Evolutionary conservation across 1,140 invertebrate species (phyloP), one percentile per base, ranked within the genome.

Genomic region (Trissolcus basalis): DNA sequence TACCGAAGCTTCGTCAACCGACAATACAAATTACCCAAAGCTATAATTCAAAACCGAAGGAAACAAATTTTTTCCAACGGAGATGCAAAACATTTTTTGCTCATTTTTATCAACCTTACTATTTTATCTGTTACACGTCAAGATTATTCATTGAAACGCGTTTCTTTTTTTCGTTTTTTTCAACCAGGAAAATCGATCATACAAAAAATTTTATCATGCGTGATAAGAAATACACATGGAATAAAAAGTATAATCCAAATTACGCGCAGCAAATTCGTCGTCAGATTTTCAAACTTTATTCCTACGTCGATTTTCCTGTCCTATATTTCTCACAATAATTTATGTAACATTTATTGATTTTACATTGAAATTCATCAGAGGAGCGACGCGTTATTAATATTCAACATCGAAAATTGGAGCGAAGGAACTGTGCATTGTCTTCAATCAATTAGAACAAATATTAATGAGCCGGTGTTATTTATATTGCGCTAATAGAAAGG

Each of bases 331-430:
- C 39, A 9, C n/a, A 64, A 64, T 48, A 45, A 64, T 36, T 64
- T 36, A 54, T 54, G 50, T 47, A 64, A 54, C 41, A 33, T 15
- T 19, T 64, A 54, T 64, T 36, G 50, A 54, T 64, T 64, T 64
- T 47, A n/a, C n/a, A 27, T 64, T n/a, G 54, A 64, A 53, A 54
- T 54, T 64, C 43, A 54, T 54, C 33, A 1, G 11, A 53, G 41
- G 5, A 19, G 19, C 27, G 59, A 63, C 43, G 49, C 9, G 44
- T 44, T 63, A 45, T 53, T 53, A 51, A 51, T 45, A 51, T 61
- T 50, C 36, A 27, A 61, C 9, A n/a, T 51, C 10, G 49, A 36
- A 35, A 45, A 53, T 53, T 16, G 59, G 58, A 43, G 48, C 58
- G 39, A 44, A 61, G 13, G 35, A 50, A 33, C 12, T 27, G 19